Evolutionary conservation across 1,140 invertebrate genomes (phyloP).

Genomic region (Helicoverpa armigera): DNA sequence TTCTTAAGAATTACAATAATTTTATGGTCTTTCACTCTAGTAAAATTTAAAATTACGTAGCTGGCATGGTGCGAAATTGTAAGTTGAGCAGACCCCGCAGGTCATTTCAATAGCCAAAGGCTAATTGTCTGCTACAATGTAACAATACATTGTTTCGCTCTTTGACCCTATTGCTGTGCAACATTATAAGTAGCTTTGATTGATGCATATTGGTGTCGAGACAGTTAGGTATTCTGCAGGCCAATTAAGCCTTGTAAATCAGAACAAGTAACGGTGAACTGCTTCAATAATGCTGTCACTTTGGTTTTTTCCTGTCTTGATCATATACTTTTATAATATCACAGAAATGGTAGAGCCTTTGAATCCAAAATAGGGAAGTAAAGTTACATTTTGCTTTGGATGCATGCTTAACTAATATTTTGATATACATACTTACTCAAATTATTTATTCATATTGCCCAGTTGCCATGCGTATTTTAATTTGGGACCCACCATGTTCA

Average conservation of each 20-base stretch:
- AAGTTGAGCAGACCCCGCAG: neutral
- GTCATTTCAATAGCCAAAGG: neutral
- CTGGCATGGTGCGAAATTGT: neutral
- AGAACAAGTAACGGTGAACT: neutral
- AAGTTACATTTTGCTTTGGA: too few relatives aligned
- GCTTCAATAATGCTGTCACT: neutral
- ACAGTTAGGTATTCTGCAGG: neutral
- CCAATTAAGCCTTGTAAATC: conserved; percentile 24
- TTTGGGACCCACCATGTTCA: too few relatives aligned
- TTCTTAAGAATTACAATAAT: too few relatives aligned
- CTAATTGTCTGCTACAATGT: conserved; percentile 4
- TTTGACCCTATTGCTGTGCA: neutral
- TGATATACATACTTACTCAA: too few relatives aligned
- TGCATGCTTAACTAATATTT: too few relatives aligned
- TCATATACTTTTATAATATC: neutral
- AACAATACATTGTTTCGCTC: conserved; percentile 13
- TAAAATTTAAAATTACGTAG: neutral
- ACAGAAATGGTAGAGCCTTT: too few relatives aligned
- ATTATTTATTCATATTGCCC: too few relatives aligned
- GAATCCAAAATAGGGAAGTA: too few relatives aligned
- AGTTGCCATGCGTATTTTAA: too few relatives aligned
- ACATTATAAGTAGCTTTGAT: conserved; percentile 31
- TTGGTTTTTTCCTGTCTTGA: neutral
- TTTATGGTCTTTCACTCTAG: neutral
- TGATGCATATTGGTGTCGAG: conserved; percentile 32